Evolutionary conservation across 2,113 vertebrate species (phyloP).

Genomic region (Choloepus hoffmanni): DNA sequence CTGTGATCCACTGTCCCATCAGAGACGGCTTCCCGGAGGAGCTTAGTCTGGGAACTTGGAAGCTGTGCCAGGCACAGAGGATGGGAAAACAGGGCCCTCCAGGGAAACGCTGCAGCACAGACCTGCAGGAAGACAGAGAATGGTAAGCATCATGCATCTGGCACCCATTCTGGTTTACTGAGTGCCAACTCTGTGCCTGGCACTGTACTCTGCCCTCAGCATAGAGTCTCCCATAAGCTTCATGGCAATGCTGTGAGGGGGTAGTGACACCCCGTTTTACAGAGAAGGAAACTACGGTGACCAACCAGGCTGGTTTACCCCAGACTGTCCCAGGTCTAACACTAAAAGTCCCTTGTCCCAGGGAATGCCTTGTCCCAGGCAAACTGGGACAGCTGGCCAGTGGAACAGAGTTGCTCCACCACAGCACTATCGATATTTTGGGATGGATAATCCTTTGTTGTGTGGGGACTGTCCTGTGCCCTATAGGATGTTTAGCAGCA

Average conservation of each 20-base stretch:
- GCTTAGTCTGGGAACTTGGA: too few species aligned
- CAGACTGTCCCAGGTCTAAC: not conserved
- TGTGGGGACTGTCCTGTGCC: too few species aligned
- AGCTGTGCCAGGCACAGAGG: not conserved
- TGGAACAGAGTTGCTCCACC: not conserved
- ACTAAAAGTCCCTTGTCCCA: not conserved
- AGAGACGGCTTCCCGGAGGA: not conserved
- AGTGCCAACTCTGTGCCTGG: fast-evolving
- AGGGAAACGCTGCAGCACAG: not conserved
- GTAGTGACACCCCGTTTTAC: not conserved
- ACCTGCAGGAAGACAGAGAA: not conserved
- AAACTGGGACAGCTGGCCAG: not conserved
- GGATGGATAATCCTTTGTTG: not conserved
- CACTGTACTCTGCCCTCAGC: fast-evolving
- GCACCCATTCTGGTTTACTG: not conserved
- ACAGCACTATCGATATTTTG: not conserved
- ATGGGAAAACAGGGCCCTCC: not conserved
- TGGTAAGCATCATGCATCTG: fast-evolving
- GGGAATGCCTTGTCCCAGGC: not conserved
- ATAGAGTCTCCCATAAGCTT: fast-evolving
- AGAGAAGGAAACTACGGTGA: not conserved
- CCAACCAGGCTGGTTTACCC: not conserved
- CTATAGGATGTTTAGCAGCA: not conserved
- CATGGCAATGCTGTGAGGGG: not conserved
- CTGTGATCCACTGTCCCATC: fast-evolving